A percentile compares a stretch with the other conserved stretches of the same genome.
Conservation (phyloP, 30 jellyfish, hydroid and myxozoan species). For the Clytia hemisphaerica region DNA sequence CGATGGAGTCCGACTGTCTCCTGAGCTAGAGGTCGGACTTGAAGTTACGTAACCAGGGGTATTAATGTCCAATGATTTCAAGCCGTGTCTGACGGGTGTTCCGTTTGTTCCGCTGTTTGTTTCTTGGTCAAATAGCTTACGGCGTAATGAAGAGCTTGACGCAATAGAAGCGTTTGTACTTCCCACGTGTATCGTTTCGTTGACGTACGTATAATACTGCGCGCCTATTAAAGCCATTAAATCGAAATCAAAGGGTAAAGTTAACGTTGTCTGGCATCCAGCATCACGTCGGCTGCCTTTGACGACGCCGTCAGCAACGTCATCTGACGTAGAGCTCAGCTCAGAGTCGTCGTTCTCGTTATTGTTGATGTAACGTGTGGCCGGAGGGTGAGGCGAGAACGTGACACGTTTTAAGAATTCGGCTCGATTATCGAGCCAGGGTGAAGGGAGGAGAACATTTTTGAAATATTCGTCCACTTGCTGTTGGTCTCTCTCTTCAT, state of each 20-base stretch:
- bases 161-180: conserved; percentile 4
- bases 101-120: too few species aligned
- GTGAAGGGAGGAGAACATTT: conserved; percentile 30
- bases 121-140: conserved; percentile 33
- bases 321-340: neutral
- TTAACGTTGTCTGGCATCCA: conserved; percentile 21
- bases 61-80: neutral
- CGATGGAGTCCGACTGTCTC: neutral
- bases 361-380: conserved; percentile 12
- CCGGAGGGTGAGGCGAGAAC: conserved; percentile 29
- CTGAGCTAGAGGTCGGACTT: conserved; percentile 12
- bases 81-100: conserved; percentile 11
- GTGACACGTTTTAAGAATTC: conserved; percentile 26
- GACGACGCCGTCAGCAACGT: conserved; percentile 5
- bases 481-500: conserved; percentile 25
- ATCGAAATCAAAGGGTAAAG: conserved; percentile 16
- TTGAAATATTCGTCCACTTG: conserved; percentile 28
- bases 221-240: neutral
- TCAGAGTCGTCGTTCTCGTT: neutral
- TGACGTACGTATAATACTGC: conserved; percentile 1
- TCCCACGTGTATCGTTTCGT: too few species aligned
- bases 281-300: conserved; percentile 29
- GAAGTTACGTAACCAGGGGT: conserved; percentile 28
- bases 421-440: conserved; percentile 34
- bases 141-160: conserved; percentile 24